Conservation (phyloP, 2,888 invertebrate species). For the Drosophila mayaguana region DNA sequence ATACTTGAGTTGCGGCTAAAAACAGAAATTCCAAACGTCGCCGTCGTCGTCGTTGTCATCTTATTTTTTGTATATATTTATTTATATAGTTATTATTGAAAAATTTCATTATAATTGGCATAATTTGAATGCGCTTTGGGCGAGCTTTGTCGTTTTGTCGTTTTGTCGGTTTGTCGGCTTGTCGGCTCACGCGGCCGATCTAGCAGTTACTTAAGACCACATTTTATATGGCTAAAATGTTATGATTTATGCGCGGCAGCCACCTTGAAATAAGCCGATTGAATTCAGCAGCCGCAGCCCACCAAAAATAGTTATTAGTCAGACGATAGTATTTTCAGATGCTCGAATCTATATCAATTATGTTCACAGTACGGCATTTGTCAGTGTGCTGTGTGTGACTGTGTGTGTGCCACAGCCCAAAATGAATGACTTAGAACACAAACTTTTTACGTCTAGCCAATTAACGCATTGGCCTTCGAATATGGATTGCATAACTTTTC, state of each 20-base stretch:
- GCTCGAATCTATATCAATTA: conserved; percentile 8
- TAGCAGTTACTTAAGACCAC: conserved; percentile 51
- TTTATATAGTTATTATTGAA: conserved; percentile 52
- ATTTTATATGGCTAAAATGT: conserved; percentile 61
- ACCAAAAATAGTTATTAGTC: conserved; percentile 28
- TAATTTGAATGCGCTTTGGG: conserved; percentile 77
- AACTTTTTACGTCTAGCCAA: conserved; percentile 37
- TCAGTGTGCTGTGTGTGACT: background rate
- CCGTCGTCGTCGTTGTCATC: background rate
- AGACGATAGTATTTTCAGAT: conserved; percentile 3
- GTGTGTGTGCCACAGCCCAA: conserved; percentile 7
- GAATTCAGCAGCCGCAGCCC: conserved; percentile 19
- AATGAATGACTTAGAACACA: conserved; percentile 48
- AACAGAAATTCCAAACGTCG: conserved; percentile 65
- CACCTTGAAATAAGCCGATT: conserved; percentile 59
- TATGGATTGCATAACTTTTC: conserved; percentile 51
- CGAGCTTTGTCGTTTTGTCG: conserved; percentile 57
- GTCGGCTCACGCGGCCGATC: conserved; percentile 16
- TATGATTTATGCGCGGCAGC: conserved; percentile 59
- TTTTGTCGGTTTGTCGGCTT: too few species aligned
- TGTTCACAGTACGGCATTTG: background rate
- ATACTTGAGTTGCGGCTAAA: conserved; percentile 56
- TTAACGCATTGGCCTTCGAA: conserved; percentile 34
- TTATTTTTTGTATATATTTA: conserved; percentile 36
- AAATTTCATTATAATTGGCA: conserved; percentile 76